phyloP scores from a whole-genome alignment of 1,140 invertebrate genomes.

The Pseudomyrmex pallidus region DNA sequence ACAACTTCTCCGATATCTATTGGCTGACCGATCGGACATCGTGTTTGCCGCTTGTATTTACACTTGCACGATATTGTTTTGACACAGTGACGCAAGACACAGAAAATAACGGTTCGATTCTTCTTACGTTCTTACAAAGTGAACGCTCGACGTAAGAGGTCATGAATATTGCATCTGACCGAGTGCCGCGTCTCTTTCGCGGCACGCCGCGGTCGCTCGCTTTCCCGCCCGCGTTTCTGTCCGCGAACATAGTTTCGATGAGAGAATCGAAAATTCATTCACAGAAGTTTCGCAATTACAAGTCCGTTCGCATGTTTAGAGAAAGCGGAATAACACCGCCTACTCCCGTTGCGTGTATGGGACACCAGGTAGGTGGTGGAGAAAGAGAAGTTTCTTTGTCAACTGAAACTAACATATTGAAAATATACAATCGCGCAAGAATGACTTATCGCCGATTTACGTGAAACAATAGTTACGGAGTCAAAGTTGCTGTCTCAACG shows the following conservation, averaged over 20 bases:
- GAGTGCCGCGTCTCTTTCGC: slow-evolving; percentile 54
- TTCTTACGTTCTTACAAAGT: slow-evolving; percentile 45
- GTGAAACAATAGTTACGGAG: background rate
- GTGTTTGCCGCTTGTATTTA: background rate
- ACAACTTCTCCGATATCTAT: background rate
- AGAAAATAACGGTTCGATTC: slow-evolving; percentile 46
- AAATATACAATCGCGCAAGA: slow-evolving; percentile 31
- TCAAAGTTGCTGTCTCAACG: background rate
- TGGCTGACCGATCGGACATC: background rate
- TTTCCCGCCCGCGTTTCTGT: slow-evolving; percentile 27
- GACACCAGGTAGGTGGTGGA: background rate
- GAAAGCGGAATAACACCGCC: slow-evolving; percentile 67
- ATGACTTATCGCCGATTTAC: background rate
- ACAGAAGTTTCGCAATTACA: slow-evolving; percentile 71
- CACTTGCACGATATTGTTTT: slow-evolving; percentile 19
- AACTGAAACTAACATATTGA: slow-evolving; percentile 44
- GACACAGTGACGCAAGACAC: background rate
- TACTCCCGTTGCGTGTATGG: slow-evolving; percentile 39
- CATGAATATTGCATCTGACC: slow-evolving; percentile 62
- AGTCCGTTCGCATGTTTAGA: slow-evolving; percentile 67
- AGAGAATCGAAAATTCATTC: slow-evolving; percentile 72
- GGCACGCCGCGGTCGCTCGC: slow-evolving; percentile 40
- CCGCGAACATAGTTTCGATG: slow-evolving; percentile 57
- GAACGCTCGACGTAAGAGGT: slow-evolving; percentile 53
- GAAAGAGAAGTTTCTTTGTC: slow-evolving; percentile 8